Base-by-base conservation (phyloP, 2,113 vertebrate genomes). In the Danionella cerebrum region DNA sequence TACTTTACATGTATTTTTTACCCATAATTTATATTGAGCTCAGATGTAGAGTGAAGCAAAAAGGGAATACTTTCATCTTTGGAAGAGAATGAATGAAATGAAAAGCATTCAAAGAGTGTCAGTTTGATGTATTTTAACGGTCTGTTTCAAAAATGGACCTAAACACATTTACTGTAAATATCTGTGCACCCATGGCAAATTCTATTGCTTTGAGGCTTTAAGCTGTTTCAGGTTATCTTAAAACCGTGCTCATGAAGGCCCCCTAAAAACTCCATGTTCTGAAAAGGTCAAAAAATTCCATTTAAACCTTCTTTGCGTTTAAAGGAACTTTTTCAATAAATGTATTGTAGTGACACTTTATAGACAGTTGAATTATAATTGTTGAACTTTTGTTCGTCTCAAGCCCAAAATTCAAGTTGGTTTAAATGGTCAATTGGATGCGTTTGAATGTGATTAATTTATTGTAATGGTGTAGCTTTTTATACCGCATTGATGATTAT, bases 401-500 rank as follows among this genome's bases (percentile, higher is more conserved):
- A 27, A 44, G 14, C 12, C 45, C 5, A n/a, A 51, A 4, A 19
- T 51, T 41, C 8, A 54, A 45, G 55, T 36, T 53, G 31, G 45
- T 1, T 7, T 69, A 22, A 27, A 31, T n/a, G n/a, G 14, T 13
- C 16, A 47, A 48, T 68, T 71, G 68, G 48, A 51, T 52, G 51
- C 57, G n/a, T 53, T 68, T 80, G 63, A 77, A 65, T 79, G 47
- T 70, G 62, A 75, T 77, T 82, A 69, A 85, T 86, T 84, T 84
- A 81, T 84, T 82, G 22, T 80, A 77, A 84, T 85, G 80, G 48
- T 76, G 75, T 54, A 44, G 72, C 57, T 12, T 77, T 79, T 68
- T 73, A 60, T 81, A 71, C 74, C 68, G 71, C 45, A 65, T 79
- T 77, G 72, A 52, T 73, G 65, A 70, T 50, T 69, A 25, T 53